phyloP scores from a whole-genome alignment of 1,140 invertebrate genomes.

The Trachymyrmex cornetzi region DNA sequence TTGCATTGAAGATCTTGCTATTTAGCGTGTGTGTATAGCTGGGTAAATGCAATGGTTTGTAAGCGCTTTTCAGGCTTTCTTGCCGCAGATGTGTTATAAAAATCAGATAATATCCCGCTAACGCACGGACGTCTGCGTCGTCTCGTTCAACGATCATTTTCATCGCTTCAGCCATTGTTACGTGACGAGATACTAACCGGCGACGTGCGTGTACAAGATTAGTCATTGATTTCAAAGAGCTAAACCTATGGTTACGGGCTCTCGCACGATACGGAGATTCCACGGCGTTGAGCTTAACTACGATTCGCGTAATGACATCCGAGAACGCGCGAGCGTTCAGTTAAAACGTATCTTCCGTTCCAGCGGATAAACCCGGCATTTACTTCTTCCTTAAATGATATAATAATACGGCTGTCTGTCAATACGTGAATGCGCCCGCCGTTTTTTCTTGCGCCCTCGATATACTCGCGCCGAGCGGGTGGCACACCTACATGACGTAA shows the following conservation, averaged over 20 bases:
- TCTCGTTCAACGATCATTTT: conserved; percentile 14
- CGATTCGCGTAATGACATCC: conserved; percentile 69
- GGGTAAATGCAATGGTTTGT: background rate
- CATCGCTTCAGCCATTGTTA: conserved; percentile 39
- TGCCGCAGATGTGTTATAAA: background rate
- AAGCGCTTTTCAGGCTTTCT: background rate
- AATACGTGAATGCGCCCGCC: conserved; percentile 45
- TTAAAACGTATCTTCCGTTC: conserved; percentile 71
- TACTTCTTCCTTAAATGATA: conserved; percentile 64
- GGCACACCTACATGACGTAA: background rate
- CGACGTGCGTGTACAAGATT: conserved; percentile 45
- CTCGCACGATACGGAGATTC: conserved; percentile 57
- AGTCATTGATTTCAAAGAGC: conserved; percentile 59
- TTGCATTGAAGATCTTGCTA: conserved; percentile 6
- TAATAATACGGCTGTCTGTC: conserved; percentile 69
- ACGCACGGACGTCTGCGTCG: background rate
- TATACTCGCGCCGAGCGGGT: conserved; percentile 9
- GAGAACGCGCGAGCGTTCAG: conserved; percentile 27
- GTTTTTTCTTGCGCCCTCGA: background rate
- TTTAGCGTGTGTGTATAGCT: background rate
- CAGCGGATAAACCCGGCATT: conserved; percentile 62
- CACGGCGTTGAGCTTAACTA: conserved; percentile 59
- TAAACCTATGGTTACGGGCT: conserved; percentile 64
- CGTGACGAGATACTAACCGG: conserved; percentile 21
- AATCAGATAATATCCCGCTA: conserved; percentile 3